Evolutionary conservation across 64 coral and sea anemone species (phyloP), one percentile per base, ranked within the genome.

Genomic region (Platygyra sinensis): DNA sequence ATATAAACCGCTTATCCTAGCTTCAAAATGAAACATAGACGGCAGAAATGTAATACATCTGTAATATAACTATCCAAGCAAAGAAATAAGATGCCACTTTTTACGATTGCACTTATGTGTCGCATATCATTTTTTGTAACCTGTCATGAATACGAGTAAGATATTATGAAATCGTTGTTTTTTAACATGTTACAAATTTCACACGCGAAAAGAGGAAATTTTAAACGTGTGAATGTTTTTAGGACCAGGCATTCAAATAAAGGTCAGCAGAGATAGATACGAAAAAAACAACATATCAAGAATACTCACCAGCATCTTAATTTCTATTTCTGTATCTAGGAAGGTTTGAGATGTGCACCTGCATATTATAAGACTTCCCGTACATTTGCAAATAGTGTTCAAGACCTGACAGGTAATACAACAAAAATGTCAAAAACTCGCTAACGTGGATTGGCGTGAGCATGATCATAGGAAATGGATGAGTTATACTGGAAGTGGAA

Each of bases 281-380:
- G 0, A 61, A 32, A 2, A 31, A 80, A 19, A 28, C 17, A 29
- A 12, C 13, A 55, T 54, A 79, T 27, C 10, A 62, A 59, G 51
- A 59, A 65, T 11, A 71, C 81, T 69, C 36, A 85, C 81, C 63
- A 24, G 20, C 33, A 10, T 85, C 67, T 31, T 13, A 71, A 85
- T 11, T 51, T 38, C n/a, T 20, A 63, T 46, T 51, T 16, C 63
- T 22, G 17, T 16, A 13, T 18, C 1, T 13, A 1, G 0, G 8
- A 9, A 20, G 62, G 9, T 80, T 60, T 61, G 78, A n/a, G 18
- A 80, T 29, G 29, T 28, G 14, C 81, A 85, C 38, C 81, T 72
- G 81, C 32, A 28, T 50, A 72, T 60, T 46, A 46, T 46, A 5
- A 46, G 42, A 46, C 12, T 13, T 85, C 63, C 42, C 39, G 39